Conservation (phyloP, 2,888 invertebrate species). For the Ceramica pisi region DNA sequence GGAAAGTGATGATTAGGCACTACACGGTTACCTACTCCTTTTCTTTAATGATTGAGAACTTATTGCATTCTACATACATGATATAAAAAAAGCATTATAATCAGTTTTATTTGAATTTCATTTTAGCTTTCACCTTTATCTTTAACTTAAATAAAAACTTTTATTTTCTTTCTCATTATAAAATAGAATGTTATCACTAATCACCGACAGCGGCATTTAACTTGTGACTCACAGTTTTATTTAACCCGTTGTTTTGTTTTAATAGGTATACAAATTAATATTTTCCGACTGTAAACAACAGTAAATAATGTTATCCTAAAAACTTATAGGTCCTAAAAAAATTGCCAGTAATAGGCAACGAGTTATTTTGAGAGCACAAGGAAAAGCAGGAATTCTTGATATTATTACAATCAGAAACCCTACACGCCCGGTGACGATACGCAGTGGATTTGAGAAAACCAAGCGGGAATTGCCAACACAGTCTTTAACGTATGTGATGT, state of each 20-base stretch:
- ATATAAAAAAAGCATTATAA: constrained; percentile 25
- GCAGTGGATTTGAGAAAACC: constrained; percentile 27
- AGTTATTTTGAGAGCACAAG: background rate
- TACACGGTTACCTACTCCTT: too few relatives aligned
- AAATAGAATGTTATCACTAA: background rate
- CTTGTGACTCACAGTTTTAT: background rate
- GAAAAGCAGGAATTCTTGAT: background rate
- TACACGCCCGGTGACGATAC: background rate
- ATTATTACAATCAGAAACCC: constrained; percentile 8
- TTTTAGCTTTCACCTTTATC: background rate
- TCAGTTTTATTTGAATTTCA: constrained; percentile 21
- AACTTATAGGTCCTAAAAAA: background rate
- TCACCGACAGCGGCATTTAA: background rate
- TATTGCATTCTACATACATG: constrained; percentile 3
- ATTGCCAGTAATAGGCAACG: background rate
- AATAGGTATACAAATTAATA: background rate
- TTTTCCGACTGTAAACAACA: background rate
- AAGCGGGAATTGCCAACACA: background rate
- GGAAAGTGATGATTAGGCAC: too few relatives aligned
- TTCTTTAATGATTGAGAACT: constrained; percentile 13
- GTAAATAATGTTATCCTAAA: background rate
- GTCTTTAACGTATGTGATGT: background rate
- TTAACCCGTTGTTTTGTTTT: constrained; percentile 1
- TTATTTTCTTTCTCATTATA: background rate
- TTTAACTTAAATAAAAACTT: background rate